phyloP scores from a whole-genome alignment of 2,113 vertebrate genomes.

The Salvelinus sp. region DNA sequence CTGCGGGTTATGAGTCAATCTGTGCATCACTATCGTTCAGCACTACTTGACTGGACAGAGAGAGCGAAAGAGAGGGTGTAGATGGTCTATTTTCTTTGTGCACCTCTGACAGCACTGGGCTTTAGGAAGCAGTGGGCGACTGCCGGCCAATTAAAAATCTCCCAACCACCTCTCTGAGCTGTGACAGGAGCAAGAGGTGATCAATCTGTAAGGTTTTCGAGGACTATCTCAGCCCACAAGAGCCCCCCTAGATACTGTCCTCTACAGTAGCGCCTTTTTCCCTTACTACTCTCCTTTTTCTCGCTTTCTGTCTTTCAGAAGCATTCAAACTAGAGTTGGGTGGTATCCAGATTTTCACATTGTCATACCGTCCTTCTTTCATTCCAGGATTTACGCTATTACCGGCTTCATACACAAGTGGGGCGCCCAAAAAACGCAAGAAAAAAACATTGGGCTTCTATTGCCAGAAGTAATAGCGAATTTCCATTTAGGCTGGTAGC shows the following conservation, averaged over 20 bases:
- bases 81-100: not conserved
- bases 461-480: too few relatives aligned
- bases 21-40: too few relatives aligned
- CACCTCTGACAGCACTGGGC: conserved; percentile 1
- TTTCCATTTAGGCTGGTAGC: too few relatives aligned
- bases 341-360: too few relatives aligned
- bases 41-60: too few relatives aligned
- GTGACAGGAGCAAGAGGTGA: conserved; percentile 9
- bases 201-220: conserved; percentile 9
- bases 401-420: too few relatives aligned
- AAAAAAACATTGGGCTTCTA: too few relatives aligned
- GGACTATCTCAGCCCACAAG: not conserved
- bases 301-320: not conserved
- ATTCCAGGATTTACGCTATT: too few relatives aligned
- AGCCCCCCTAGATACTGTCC: not conserved
- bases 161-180: conserved; percentile 14
- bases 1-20: too few relatives aligned
- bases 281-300: not conserved
- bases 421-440: too few relatives aligned
- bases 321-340: too few relatives aligned
- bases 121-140: conserved; percentile 2
- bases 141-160: conserved; percentile 40
- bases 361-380: too few relatives aligned
- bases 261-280: not conserved
- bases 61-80: not conserved